These are phyloP conservation scores for Stratiomys singularior DNA, from an alignment of 2,888 invertebrate genomes.

Conservation along the genomic window DNA sequence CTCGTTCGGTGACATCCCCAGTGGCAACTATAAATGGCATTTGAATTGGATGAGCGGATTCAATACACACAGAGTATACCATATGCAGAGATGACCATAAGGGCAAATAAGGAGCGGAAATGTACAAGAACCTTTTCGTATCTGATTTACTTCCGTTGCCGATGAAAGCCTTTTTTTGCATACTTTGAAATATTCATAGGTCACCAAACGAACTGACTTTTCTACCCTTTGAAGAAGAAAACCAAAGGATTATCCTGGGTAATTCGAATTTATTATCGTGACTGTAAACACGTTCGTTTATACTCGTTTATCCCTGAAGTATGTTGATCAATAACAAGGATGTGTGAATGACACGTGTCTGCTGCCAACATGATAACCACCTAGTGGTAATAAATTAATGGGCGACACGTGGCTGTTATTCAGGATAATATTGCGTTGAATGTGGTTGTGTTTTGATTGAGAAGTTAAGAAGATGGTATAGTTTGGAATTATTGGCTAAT, in stretches of 20 bases:
- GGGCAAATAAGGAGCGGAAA: constrained; percentile 18
- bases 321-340: constrained; percentile 40
- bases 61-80: background rate
- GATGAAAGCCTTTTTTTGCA: background rate
- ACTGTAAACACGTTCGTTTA: constrained; percentile 23
- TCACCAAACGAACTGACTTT: background rate
- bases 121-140: background rate
- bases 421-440: no score
- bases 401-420: constrained; percentile 45
- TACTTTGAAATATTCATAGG: constrained; percentile 4
- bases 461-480: background rate
- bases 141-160: background rate
- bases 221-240: background rate
- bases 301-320: background rate
- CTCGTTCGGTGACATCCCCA: constrained; percentile 5
- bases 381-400: constrained; percentile 51
- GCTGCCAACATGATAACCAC: constrained; percentile 38
- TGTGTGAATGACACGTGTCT: constrained; percentile 46
- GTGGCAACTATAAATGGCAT: constrained; percentile 5
- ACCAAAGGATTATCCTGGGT: constrained; percentile 39
- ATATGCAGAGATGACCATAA: constrained; percentile 36
- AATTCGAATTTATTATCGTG: constrained; percentile 48
- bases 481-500: constrained; percentile 1
- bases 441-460: no score
- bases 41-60: constrained; percentile 9